Evolutionary conservation across 2,113 vertebrate species (phyloP).

Genomic region (Triplophysa siluroides): DNA sequence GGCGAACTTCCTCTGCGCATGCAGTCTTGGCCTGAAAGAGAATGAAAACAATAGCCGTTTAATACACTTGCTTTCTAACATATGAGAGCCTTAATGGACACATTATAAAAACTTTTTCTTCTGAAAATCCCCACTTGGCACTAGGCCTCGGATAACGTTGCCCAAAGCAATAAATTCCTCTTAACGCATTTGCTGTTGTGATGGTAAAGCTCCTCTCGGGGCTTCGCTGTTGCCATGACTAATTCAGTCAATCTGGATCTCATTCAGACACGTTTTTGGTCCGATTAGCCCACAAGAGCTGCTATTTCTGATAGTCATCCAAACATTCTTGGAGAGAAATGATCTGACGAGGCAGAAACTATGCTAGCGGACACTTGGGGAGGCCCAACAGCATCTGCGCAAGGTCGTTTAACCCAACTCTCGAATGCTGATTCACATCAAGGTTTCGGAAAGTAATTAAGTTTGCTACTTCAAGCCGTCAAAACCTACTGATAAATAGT

Average conservation of each 20-base stretch:
- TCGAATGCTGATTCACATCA: conserved; percentile 41
- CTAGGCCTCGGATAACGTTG: conserved; percentile 15
- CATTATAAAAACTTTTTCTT: conserved; percentile 35
- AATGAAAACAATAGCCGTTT: conserved; percentile 19
- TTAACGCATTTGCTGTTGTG: conserved; percentile 13
- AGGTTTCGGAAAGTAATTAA: conserved; percentile 55
- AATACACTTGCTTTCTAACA: conserved; percentile 24
- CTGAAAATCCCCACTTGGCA: conserved; percentile 42
- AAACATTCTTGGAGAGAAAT: not conserved
- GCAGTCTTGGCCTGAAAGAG: conserved; percentile 87
- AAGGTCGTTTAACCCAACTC: conserved; percentile 25
- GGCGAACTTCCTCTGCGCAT: conserved; percentile 99
- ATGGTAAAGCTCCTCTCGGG: conserved; percentile 32
- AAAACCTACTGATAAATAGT: conserved; percentile 46
- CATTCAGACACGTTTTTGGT: conserved; percentile 22
- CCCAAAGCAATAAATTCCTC: conserved; percentile 41
- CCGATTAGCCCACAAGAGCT: conserved; percentile 18
- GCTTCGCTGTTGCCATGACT: conserved; percentile 24
- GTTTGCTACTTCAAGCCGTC: conserved; percentile 26
- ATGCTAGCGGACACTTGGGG: not conserved
- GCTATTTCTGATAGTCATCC: conserved; percentile 35
- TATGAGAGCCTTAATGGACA: conserved; percentile 20
- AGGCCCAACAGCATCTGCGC: not conserved
- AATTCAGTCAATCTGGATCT: conserved; percentile 45
- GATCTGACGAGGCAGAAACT: not conserved